These are phyloP conservation scores for Drosophila pseudoananassae DNA, from an alignment of 1,140 invertebrate species.

Conservation along the genomic window DNA sequence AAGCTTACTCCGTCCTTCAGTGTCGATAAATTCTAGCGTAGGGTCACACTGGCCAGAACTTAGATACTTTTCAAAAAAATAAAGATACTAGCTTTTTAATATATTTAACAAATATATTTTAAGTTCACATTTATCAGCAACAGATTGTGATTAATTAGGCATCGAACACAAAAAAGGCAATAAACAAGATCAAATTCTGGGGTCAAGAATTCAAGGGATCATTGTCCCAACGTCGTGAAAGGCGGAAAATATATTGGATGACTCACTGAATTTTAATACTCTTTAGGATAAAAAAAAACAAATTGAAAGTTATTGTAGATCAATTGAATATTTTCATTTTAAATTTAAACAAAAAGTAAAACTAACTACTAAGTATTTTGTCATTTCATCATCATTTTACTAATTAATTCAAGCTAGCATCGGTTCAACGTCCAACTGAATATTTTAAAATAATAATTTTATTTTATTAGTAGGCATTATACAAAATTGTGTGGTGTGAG, in stretches of 20 bases:
- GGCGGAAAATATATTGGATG: not conserved
- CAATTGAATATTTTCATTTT: not conserved
- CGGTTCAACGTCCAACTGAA: not conserved
- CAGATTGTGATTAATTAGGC: slow-evolving; percentile 15
- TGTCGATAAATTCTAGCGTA: not conserved
- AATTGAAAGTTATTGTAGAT: not conserved
- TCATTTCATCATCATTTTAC: not conserved
- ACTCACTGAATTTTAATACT: not conserved
- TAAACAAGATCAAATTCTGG: slow-evolving; percentile 1
- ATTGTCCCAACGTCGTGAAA: slow-evolving; percentile 1
- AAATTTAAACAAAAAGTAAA: not conserved
- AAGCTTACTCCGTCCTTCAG: not conserved
- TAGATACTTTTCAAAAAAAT: not conserved
- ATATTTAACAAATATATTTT: not conserved
- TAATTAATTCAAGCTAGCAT: not conserved
- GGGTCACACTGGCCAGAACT: not conserved
- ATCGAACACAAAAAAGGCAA: not conserved
- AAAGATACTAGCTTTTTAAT: not conserved
- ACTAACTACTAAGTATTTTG: not conserved
- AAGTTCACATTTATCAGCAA: not conserved
- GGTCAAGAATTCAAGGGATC: slow-evolving; percentile 8
- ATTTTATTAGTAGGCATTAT: slow-evolving; percentile 59
- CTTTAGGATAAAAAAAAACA: not conserved
- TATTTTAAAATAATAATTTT: slow-evolving; percentile 42
- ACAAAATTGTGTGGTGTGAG: slow-evolving; percentile 67